Percentiles rank a stretch among this genome's conserved stretches.
These are phyloP conservation scores for Chrysomallon squamiferum DNA, from an alignment of 1,140 invertebrate species.

Conservation along the genomic window DNA sequence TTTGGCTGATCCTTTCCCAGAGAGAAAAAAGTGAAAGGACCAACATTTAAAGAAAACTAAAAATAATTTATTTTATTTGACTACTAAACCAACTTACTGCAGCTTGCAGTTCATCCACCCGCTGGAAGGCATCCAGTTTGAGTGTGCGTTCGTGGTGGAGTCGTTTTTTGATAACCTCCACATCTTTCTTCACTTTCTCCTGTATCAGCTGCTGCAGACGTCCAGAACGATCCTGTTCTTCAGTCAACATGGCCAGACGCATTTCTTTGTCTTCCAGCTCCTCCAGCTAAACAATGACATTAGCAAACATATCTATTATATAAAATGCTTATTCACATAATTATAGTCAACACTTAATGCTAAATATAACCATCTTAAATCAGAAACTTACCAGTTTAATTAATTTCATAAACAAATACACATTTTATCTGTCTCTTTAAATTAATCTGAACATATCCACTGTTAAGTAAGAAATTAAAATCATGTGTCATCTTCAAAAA, in stretches of 20 bases:
- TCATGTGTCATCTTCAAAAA: no score
- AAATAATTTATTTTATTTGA: no score
- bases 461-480: no score
- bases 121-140: slow-evolving; percentile 58
- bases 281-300: slow-evolving; percentile 35
- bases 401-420: no score
- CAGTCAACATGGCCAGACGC: slow-evolving; percentile 35
- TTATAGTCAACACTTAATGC: no score
- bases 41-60: no score
- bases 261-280: slow-evolving; percentile 56
- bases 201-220: slow-evolving; percentile 40
- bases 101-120: slow-evolving; percentile 57
- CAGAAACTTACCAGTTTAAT: no score
- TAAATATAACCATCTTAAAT: no score
- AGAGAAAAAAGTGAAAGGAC: no score
- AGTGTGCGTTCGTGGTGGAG: slow-evolving; percentile 51
- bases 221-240: slow-evolving; percentile 48
- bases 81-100: slow-evolving; percentile 36
- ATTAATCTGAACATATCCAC: no score
- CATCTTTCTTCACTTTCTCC: slow-evolving; percentile 52
- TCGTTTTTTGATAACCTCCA: slow-evolving; percentile 42
- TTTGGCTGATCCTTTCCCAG: no score
- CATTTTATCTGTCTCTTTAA: no score
- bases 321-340: neutral
- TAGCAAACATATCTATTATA: neutral